phyloP scores from a whole-genome alignment of 2,888 invertebrate species.

The Drosophila prolongata region DNA sequence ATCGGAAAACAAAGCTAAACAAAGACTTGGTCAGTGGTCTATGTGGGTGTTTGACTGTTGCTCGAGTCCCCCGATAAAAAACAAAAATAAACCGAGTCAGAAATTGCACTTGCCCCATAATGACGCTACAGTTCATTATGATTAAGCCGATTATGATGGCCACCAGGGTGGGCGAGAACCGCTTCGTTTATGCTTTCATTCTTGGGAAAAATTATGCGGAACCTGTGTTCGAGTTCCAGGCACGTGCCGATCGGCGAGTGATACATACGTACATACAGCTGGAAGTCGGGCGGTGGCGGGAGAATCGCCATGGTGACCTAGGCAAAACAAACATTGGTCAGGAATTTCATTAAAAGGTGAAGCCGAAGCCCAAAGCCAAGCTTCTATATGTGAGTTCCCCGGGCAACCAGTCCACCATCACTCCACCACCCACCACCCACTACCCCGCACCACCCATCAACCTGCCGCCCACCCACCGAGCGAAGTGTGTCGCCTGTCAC shows the following conservation, averaged over 20 bases:
- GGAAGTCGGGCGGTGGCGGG: constrained; percentile 20
- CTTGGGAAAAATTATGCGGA: constrained; percentile 75
- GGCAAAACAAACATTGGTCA: constrained; percentile 74
- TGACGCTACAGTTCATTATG: constrained; percentile 13
- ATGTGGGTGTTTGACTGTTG: constrained; percentile 23
- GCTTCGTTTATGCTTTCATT: constrained; percentile 76
- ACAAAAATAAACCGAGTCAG: constrained; percentile 68
- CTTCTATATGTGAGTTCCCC: constrained; percentile 33
- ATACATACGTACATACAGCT: constrained; percentile 31
- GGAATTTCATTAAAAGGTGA: constrained; percentile 71
- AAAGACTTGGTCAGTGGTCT: constrained; percentile 12
- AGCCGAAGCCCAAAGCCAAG: constrained; percentile 12
- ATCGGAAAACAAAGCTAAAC: constrained; percentile 30
- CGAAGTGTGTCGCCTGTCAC: constrained; percentile 80
- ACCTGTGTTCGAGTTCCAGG: constrained; percentile 73
- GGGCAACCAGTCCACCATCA: constrained; percentile 30
- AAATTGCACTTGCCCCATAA: constrained; percentile 54
- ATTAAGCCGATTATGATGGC: constrained; percentile 49
- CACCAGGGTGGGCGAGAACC: constrained; percentile 64
- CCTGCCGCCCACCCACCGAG: constrained; percentile 68
- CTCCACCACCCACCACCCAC: constrained; percentile 18
- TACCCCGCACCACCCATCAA: constrained; percentile 46
- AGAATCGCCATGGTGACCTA: constrained; percentile 72
- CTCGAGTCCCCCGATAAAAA: constrained; percentile 26
- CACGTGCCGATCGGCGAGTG: constrained; percentile 63